phyloP scores from a whole-genome alignment of 2,113 vertebrate species.

The Scalopus aquaticus region DNA sequence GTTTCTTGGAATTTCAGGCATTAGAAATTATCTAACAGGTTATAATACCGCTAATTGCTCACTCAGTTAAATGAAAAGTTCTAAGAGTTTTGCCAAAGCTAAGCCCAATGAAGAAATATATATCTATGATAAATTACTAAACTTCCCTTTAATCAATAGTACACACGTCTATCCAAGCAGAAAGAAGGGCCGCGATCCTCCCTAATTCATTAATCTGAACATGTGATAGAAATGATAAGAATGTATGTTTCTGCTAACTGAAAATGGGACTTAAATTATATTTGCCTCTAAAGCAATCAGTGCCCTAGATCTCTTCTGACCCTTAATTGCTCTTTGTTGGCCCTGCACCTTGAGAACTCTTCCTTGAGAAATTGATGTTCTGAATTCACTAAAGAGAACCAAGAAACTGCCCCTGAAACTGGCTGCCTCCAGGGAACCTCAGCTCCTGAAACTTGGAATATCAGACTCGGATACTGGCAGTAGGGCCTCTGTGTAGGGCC shows the following conservation, averaged over 20 bases:
- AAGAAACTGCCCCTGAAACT: constrained; percentile 55
- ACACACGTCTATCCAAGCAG: background rate
- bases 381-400: constrained; percentile 48
- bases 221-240: background rate
- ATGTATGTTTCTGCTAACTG: background rate
- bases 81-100: constrained; percentile 45
- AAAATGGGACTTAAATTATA: background rate
- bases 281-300: constrained; percentile 35
- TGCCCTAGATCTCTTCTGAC: constrained; percentile 62
- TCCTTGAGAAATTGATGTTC: constrained; percentile 44
- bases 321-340: constrained; percentile 38
- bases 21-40: background rate
- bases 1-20: constrained; percentile 38
- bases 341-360: constrained; percentile 40
- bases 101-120: background rate
- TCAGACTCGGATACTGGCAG: constrained; percentile 58
- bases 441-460: constrained; percentile 63
- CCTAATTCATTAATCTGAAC: background rate
- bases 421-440: constrained; percentile 51
- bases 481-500: constrained; percentile 63
- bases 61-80: constrained; percentile 17
- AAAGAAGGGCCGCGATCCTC: background rate
- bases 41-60: background rate
- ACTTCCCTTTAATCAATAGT: constrained; percentile 31
- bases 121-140: background rate